phyloP scores from a whole-genome alignment of 2,888 invertebrate species.

The Rhopalosiphum nymphaeae region DNA sequence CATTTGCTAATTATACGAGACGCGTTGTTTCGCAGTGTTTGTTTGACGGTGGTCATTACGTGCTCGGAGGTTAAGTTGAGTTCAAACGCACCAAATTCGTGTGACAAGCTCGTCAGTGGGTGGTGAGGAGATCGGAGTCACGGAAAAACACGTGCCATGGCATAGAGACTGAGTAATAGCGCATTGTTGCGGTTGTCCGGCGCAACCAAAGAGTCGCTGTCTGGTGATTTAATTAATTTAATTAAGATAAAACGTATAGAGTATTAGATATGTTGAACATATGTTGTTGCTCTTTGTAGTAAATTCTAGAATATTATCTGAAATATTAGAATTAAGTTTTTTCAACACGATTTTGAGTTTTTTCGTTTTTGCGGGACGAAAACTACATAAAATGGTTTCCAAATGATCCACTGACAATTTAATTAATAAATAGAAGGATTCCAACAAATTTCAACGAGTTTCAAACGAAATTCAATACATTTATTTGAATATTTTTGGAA shows the following conservation, averaged over 20 bases:
- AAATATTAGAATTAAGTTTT: neutral
- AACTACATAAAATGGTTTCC: neutral
- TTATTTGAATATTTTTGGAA: no score
- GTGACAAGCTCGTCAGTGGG: neutral
- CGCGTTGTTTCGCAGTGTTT: neutral
- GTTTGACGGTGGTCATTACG: neutral
- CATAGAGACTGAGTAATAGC: neutral
- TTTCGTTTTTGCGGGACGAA: neutral
- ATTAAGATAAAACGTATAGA: neutral
- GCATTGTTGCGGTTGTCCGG: neutral
- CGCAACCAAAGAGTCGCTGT: neutral
- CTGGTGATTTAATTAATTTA: neutral
- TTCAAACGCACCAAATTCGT: neutral
- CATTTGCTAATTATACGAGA: neutral
- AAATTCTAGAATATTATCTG: neutral
- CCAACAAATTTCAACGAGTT: no score
- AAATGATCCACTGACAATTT: neutral
- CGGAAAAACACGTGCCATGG: neutral
- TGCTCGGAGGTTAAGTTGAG: neutral
- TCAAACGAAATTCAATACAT: no score
- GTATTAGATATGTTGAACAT: neutral
- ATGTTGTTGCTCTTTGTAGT: fast-evolving
- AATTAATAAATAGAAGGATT: no score
- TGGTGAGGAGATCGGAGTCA: neutral
- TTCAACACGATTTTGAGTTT: neutral